Conservation (phyloP, 2,797 vertebrate genomes). For the Poeciliopsis paucimaculata region DNA sequence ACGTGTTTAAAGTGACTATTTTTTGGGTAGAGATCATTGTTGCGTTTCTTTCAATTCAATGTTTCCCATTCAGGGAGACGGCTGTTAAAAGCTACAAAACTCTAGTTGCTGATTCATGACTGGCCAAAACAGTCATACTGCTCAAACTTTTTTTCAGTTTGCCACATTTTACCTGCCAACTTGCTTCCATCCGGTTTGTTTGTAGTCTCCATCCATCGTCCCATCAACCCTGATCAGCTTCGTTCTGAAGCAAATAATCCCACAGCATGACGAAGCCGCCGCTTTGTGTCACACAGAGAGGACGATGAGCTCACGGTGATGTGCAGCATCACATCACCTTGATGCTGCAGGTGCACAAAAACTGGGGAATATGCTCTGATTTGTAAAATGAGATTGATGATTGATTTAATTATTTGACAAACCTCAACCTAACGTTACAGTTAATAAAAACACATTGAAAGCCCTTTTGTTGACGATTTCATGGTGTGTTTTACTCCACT, state of each 20-base stretch:
- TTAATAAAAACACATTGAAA: neutral
- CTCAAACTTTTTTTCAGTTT: neutral
- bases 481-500: neutral
- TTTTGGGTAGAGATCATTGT: neutral
- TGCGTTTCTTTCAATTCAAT: neutral
- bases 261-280: neutral
- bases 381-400: neutral
- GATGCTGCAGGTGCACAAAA: neutral
- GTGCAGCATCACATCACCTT: neutral
- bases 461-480: neutral
- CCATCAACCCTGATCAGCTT: neutral
- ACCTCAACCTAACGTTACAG: neutral
- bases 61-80: neutral
- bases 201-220: neutral
- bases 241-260: neutral
- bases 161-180: neutral
- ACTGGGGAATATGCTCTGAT: neutral
- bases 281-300: neutral
- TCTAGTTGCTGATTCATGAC: neutral
- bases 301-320: neutral
- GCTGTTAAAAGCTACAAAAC: neutral
- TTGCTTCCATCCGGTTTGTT: neutral
- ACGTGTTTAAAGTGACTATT: neutral
- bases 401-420: neutral
- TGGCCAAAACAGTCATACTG: neutral